Evolutionary conservation across 2,797 vertebrate species (phyloP), one percentile per base, ranked within the genome.

Genomic region (Silurus lanzhouensis): DNA sequence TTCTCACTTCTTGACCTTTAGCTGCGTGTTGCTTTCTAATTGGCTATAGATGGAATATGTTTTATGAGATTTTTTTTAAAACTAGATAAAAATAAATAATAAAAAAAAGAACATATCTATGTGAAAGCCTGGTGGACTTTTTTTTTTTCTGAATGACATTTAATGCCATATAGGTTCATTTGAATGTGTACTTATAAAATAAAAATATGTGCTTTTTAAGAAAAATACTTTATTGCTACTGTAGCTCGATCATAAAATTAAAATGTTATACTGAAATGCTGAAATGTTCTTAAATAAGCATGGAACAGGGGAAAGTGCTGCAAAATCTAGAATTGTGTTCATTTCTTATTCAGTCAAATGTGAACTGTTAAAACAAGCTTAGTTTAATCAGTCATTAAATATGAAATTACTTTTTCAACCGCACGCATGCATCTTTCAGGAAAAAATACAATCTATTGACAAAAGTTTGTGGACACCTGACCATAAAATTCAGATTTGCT

Each of bases 161-260:
- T 77, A 58, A 77, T 77, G 55, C 9, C 8, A 25, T 31, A 38
- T 60, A 60, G 20, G 4, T 76, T 27, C 1, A 76, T 76, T 31
- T 77, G 55, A 77, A 77, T 77, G 19, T 77, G 55, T 58, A 77
- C 25, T 77, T 8, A 20, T 74, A 10, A 71, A n/a, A n/a, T 48
- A 10, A 52, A 52, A 20, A 38, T 58, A 3, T 58, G 57, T 57
- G 15, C 74, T 58, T 12, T 2, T n/a, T 10, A 19, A 58, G 19
- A 15, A 57, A 57, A 57, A 57, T 0, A 1, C 27, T 52, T 9
- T 3, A 10, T 57, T 57, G n/a, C n/a, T 27, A 12, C 38, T 38
- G 38, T 38, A 38, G 38, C 38, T 38, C 38, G 0, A 38, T 38
- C 38, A 3, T 38, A 38, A 38, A 38, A 38, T 38, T 38, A 38